Evolutionary conservation across 2,888 invertebrate species (phyloP), one percentile per base, ranked within the genome.

Genomic region (Polydrusus cervinus): DNA sequence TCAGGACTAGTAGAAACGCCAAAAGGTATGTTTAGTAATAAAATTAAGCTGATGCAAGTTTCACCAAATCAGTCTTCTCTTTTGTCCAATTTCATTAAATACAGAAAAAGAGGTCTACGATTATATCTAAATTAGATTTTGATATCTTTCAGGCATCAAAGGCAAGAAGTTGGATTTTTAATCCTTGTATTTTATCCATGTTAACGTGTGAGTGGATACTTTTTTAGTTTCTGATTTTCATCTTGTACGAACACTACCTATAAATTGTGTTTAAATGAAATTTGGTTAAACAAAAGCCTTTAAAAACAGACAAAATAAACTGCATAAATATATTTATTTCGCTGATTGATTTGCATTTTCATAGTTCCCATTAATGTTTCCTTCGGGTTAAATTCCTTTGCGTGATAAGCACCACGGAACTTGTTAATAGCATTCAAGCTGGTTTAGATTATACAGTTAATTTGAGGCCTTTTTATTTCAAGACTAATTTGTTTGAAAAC

Each of bases 361-460:
- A n/a, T 43, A 43, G 43, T 43, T 43, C 2, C 43, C n/a, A 43
- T 43, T 43, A 43, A 2, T 43, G 1, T 43, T 6, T 43, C 43
- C 7, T 43, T 43, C 3, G 8, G 34, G 10, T 34, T 34, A 34
- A 43, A 49, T 16, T 49, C 14, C 16, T 16, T 49, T 49, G 47
- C 47, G 47, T 49, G 47, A 49, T 16, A 49, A 16, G 47, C 18
- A 6, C 47, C 1, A 49, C 14, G 13, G 13, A 45, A 45, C 14
- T 45, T 49, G 47, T 9, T 49, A 43, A 43, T 49, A 9, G 16
- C 16, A 49, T 49, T 49, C 47, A 49, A 49, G n/a, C n/a, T 49
- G 16, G 43, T 43, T n/a, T n/a, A n/a, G 43, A 16, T 49, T 49
- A 49, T 49, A 16, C 2, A 16, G 47, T 16, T 16, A 14, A 49